phyloP scores from a whole-genome alignment of 2,113 vertebrate genomes.

The Holacanthus passer region DNA sequence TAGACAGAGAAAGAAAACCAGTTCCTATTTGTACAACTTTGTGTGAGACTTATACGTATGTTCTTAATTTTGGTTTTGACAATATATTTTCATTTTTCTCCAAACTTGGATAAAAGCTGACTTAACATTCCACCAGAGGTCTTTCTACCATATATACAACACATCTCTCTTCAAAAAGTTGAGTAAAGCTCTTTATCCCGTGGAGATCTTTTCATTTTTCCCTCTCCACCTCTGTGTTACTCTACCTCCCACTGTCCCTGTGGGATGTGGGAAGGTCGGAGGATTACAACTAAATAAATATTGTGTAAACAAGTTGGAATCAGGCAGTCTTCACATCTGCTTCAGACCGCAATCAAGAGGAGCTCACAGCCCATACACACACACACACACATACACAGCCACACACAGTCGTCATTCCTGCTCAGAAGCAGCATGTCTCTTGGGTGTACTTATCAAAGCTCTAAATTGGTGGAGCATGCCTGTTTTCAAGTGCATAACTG shows the following conservation, averaged over 20 bases:
- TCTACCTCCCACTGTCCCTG: constrained; percentile 4
- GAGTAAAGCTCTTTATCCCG: constrained; percentile 7
- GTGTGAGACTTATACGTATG: neutral
- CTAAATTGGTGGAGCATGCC: constrained; percentile 53
- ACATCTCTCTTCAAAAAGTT: neutral
- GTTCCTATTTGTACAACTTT: neutral
- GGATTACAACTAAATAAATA: constrained; percentile 40
- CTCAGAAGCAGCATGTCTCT: constrained; percentile 44
- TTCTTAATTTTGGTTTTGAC: neutral
- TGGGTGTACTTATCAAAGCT: constrained; percentile 45
- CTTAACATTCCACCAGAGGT: constrained; percentile 3
- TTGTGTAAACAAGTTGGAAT: constrained; percentile 50
- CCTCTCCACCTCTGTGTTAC: constrained; percentile 2
- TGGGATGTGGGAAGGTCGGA: constrained; percentile 13
- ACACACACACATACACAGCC: neutral
- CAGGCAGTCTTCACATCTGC: constrained; percentile 58
- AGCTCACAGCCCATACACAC: constrained; percentile 5
- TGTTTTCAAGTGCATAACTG: constrained; percentile 36
- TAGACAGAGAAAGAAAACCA: neutral
- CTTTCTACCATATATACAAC: constrained; percentile 4
- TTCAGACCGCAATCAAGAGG: constrained; percentile 20
- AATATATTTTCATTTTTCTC: neutral
- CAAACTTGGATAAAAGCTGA: neutral
- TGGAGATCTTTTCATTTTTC: neutral
- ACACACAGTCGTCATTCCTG: constrained; percentile 2